Evolutionary conservation across 2,797 vertebrate genomes (phyloP), one percentile per base, ranked within the genome.

Genomic region (Myotis pilosus): DNA sequence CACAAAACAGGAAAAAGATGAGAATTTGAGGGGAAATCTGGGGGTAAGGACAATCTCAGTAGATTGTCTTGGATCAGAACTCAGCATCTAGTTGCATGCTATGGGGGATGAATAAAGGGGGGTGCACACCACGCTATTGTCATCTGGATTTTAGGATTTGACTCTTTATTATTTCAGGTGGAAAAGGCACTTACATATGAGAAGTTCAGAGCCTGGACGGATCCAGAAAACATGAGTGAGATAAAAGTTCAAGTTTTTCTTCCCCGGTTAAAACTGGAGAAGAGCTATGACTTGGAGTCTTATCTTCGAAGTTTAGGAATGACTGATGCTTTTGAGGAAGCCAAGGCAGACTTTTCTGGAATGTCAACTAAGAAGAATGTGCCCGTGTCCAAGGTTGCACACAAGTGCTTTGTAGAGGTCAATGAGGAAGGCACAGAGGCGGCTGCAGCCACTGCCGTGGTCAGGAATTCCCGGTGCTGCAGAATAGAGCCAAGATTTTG

Each of bases 341-440:
- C 0, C 3, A 97, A 28, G 76, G 98, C 98, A 10, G 98, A 99
- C 97, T 99, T 99, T 74, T 99, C 99, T 0, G 98, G 98, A 84
- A 99, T 99, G 97, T 99, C 99, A 4, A 86, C 98, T 0, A 95
- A 74, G 60, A 98, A 98, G 0, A 98, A 99, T 49, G 97, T 99
- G 92, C 90, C 98, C 0, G 88, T 99, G 51, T 99, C 99, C 12
- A 98, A 99, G 87, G 99, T 99, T 3, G 71, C 99, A 51, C 99
- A 99, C 98, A 99, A 99, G 97, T 98, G 99, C 69, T 99, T 99
- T 20, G 98, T 99, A 15, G 99, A 99, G 68, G 98, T 99, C 62
- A 99, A 99, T 0, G 99, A 99, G 94, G 98, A 99, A 86, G 99
- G 99, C 38, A 99, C 99, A 0, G 99, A 99, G 97, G 99, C 99